These are phyloP conservation scores for Bombus haemorrhoidalis DNA, from an alignment of 1,140 invertebrate genomes.

Conservation along the genomic window DNA sequence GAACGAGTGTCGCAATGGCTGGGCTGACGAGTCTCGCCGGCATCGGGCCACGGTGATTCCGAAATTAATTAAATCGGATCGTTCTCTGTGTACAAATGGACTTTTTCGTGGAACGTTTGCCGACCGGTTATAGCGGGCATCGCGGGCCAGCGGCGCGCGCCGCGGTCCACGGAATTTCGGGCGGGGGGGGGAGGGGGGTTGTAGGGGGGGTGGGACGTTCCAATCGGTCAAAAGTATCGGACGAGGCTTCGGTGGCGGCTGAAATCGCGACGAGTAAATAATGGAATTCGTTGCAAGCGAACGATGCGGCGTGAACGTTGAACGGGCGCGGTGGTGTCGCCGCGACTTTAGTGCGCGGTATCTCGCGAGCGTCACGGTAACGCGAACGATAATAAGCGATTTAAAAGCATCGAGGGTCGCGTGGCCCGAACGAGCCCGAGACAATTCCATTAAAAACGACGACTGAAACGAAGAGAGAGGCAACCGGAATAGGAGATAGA, in stretches of 20 bases:
- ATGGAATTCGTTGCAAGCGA: background rate
- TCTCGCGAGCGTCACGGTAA: background rate
- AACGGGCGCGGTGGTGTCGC: too few species aligned
- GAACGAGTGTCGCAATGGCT: background rate
- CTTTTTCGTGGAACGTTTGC: constrained; percentile 29
- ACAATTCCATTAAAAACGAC: constrained; percentile 44
- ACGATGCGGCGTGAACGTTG: too few species aligned
- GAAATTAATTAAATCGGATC: constrained; percentile 44
- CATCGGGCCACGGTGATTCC: constrained; percentile 19
- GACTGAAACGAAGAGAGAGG: background rate
- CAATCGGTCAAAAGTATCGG: background rate
- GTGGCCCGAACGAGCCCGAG: background rate
- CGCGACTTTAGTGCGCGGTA: too few species aligned
- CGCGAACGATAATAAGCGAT: constrained; percentile 42
- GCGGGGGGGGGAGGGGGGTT: too few species aligned
- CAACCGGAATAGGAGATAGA: background rate
- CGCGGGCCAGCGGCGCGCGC: background rate
- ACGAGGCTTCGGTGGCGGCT: too few species aligned
- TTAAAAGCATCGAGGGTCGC: constrained; percentile 46
- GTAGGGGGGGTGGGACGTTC: too few species aligned
- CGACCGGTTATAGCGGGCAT: constrained; percentile 7
- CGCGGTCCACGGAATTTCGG: constrained; percentile 5
- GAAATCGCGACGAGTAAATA: constrained; percentile 3
- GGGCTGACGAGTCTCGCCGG: background rate
- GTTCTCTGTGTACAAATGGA: constrained; percentile 10